Evolutionary conservation across 2,888 invertebrate species (phyloP).

Genomic region (Athrips mouffetella): DNA sequence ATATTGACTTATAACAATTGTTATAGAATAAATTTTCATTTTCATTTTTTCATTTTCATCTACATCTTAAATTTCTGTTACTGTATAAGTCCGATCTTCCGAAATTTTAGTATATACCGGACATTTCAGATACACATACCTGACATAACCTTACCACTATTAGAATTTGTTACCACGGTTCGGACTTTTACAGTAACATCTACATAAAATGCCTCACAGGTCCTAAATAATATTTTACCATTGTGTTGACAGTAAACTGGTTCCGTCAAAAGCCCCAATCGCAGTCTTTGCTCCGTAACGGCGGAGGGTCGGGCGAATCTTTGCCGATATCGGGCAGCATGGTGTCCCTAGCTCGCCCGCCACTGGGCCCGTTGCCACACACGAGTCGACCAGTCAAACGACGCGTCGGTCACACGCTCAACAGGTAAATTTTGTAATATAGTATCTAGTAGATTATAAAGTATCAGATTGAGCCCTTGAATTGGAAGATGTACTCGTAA

Average conservation of each 20-base stretch:
- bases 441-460: too few relatives aligned
- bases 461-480: too few relatives aligned
- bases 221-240: background rate
- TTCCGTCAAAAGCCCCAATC: conserved; percentile 77
- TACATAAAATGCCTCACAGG: background rate
- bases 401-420: conserved; percentile 63
- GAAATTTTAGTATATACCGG: too few relatives aligned
- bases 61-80: too few relatives aligned
- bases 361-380: conserved; percentile 37
- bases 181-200: background rate
- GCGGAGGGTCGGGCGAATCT: conserved; percentile 71
- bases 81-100: too few relatives aligned
- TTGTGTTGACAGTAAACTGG: conserved; percentile 76
- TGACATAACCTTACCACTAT: too few relatives aligned
- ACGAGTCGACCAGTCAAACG: conserved; percentile 55
- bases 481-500: too few relatives aligned
- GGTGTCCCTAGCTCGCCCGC: conserved; percentile 73
- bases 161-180: background rate
- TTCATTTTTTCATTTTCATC: too few relatives aligned
- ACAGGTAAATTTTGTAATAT: conserved; percentile 41
- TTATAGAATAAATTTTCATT: too few relatives aligned
- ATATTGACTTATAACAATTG: too few relatives aligned
- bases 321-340: conserved; percentile 76
- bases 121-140: too few relatives aligned
- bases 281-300: conserved; percentile 66